These are phyloP conservation scores for Rhombomys opimus DNA, from an alignment of 2,113 vertebrate species.

Conservation along the genomic window DNA sequence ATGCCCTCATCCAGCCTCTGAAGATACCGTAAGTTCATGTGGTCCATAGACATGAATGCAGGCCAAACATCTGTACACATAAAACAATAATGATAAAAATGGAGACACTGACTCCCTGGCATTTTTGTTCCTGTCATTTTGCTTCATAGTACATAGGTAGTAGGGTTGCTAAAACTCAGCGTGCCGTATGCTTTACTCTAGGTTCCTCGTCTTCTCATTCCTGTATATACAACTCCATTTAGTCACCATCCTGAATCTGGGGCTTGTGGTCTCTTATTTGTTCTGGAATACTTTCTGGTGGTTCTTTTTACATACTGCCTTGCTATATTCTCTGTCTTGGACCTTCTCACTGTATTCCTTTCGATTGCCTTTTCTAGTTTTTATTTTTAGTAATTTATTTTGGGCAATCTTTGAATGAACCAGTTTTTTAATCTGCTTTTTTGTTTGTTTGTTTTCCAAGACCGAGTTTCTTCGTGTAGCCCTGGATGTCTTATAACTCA, in stretches of 20 bases:
- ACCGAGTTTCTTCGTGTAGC: not conserved
- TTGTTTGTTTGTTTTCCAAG: not conserved
- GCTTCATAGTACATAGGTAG: not conserved
- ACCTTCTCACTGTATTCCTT: not conserved
- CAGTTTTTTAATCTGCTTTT: not conserved
- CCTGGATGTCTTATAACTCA: not conserved
- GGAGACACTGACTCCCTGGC: not conserved
- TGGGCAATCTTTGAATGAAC: not conserved
- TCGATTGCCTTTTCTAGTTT: not conserved
- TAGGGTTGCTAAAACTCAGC: not conserved
- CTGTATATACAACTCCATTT: not conserved
- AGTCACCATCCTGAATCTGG: not conserved
- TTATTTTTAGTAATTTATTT: slow-evolving; percentile 34
- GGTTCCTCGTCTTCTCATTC: not conserved
- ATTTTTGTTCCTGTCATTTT: not conserved
- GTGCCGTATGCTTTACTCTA: not conserved
- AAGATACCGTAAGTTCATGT: not conserved
- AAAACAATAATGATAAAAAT: not conserved
- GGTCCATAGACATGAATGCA: not conserved
- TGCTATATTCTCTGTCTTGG: not conserved
- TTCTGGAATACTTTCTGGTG: not conserved
- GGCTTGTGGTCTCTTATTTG: not conserved
- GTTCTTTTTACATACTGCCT: not conserved
- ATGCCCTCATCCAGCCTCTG: not conserved
- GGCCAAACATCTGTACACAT: not conserved